Percentiles rank a stretch among this genome's conserved stretches.
These are phyloP conservation scores for Galerucella nymphaeae DNA, from an alignment of 2,888 invertebrate species.

Conservation along the genomic window DNA sequence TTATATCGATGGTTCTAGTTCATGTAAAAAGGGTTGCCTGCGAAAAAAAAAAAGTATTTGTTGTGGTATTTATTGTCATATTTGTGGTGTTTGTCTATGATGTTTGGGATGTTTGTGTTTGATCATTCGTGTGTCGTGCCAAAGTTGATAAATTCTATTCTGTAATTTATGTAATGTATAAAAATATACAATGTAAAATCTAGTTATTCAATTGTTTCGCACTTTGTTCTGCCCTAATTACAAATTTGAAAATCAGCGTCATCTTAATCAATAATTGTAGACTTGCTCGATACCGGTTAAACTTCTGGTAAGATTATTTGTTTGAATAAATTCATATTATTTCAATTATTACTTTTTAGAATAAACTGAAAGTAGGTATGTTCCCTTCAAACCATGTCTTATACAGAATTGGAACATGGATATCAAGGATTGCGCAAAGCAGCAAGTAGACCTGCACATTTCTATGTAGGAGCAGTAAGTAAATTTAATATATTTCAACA, in stretches of 20 bases:
- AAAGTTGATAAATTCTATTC: too few species aligned
- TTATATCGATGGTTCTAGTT: background rate
- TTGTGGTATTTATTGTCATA: background rate
- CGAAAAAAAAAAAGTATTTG: background rate
- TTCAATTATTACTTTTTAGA: constrained; percentile 32
- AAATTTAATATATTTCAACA: constrained; percentile 12
- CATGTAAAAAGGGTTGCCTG: background rate
- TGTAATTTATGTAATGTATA: constrained; percentile 1
- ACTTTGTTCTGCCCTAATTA: background rate
- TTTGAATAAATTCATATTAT: constrained; percentile 1
- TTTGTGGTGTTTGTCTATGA: too few species aligned
- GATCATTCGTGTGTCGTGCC: background rate
- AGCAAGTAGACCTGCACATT: constrained; percentile 69
- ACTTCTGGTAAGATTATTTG: constrained; percentile 14
- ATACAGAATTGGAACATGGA: constrained; percentile 92
- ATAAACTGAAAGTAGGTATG: constrained; percentile 45
- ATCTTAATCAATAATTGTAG: constrained; percentile 42
- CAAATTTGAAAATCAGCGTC: background rate
- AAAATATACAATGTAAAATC: background rate
- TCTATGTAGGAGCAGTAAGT: constrained; percentile 80
- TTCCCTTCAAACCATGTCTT: constrained; percentile 75
- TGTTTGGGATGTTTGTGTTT: too few species aligned
- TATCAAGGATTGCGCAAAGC: constrained; percentile 87
- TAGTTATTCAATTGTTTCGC: background rate
- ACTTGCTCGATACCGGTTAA: constrained; percentile 41